Conservation (phyloP, 2,797 vertebrate genomes). For the Hydrophis major region DNA sequence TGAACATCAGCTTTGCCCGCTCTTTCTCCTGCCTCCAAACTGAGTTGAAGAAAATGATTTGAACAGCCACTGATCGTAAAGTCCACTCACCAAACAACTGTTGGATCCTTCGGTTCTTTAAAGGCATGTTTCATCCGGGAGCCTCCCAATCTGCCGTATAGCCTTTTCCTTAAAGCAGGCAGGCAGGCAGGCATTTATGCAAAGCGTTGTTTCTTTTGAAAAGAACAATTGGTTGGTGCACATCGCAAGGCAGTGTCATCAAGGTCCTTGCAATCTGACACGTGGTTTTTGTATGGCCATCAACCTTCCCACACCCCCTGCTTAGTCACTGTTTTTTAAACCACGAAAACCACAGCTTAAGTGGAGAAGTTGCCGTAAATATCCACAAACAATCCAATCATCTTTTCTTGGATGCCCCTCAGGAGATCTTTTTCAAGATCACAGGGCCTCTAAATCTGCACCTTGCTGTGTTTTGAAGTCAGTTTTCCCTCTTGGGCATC, state of each 20-base stretch:
- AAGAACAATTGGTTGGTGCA: background rate
- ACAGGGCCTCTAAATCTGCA: background rate
- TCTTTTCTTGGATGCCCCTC: background rate
- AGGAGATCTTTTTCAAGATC: background rate
- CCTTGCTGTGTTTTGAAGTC: background rate
- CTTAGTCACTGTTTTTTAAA: constrained; percentile 8
- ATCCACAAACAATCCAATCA: background rate
- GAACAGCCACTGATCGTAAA: background rate
- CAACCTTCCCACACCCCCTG: background rate
- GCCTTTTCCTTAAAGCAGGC: background rate
- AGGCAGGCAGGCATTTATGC: background rate
- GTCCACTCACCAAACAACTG: background rate
- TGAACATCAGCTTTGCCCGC: background rate
- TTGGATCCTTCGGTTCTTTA: background rate
- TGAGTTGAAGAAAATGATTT: background rate
- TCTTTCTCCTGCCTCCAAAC: background rate
- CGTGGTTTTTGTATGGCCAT: background rate
- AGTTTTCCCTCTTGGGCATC: background rate
- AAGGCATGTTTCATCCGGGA: background rate
- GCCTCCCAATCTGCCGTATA: background rate
- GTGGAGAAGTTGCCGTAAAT: background rate
- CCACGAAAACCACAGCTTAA: background rate
- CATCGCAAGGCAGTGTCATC: background rate
- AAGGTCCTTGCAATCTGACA: background rate
- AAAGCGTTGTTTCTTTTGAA: background rate